Conservation (phyloP, 2,113 vertebrate species). For the Sarotherodon lohbergeri region DNA sequence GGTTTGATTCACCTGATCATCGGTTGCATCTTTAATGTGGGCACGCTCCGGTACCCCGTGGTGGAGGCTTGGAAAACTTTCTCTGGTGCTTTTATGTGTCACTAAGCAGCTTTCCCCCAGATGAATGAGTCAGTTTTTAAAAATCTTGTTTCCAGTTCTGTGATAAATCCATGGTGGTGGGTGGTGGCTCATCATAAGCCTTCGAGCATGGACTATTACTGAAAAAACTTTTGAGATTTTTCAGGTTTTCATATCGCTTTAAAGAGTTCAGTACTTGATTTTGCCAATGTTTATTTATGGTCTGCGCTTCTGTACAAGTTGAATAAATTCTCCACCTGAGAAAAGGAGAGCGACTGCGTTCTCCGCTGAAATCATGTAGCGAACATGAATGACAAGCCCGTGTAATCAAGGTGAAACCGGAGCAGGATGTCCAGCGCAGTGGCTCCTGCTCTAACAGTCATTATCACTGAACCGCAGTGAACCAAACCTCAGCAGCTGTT, state of each 20-base stretch:
- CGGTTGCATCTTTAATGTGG: not conserved
- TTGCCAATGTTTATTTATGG: not conserved
- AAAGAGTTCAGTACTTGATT: not conserved
- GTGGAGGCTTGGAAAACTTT: not conserved
- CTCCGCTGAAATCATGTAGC: not conserved
- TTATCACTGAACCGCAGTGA: constrained; percentile 35
- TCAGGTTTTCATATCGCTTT: not conserved
- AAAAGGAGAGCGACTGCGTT: not conserved
- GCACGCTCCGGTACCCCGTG: rapidly evolving
- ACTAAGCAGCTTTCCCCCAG: not conserved
- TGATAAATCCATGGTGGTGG: not conserved
- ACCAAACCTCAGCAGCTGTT: constrained; percentile 29
- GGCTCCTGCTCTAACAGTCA: not conserved
- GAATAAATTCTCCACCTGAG: not conserved
- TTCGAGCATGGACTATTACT: not conserved
- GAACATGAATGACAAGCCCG: not conserved
- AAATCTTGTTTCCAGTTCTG: not conserved
- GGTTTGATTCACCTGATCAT: not conserved
- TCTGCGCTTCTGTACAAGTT: not conserved
- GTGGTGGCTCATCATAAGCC: not conserved
- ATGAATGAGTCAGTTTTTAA: not conserved
- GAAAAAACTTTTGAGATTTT: not conserved
- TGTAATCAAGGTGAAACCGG: not conserved
- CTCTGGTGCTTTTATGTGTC: not conserved
- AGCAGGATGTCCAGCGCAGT: not conserved